Evolutionary conservation across 2,113 vertebrate genomes (phyloP).

Genomic region (Zingel zingel): DNA sequence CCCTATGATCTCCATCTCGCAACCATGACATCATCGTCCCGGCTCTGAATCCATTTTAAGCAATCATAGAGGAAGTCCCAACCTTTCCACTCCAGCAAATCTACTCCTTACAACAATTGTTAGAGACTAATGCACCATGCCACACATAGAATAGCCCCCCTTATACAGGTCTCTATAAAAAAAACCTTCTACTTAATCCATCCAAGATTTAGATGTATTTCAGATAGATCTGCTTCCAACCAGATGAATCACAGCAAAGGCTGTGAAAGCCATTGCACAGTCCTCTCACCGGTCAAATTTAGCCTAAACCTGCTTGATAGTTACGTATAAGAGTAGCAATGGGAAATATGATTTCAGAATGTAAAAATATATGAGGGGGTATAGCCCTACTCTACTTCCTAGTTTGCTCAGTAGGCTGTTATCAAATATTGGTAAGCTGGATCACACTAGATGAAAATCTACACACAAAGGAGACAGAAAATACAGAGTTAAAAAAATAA

Average conservation of each 20-base stretch:
- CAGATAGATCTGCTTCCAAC: constrained; percentile 34
- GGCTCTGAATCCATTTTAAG: constrained; percentile 37
- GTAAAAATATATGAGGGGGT: background rate
- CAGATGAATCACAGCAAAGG: constrained; percentile 27
- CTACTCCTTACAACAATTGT: constrained; percentile 61
- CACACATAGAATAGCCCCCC: constrained; percentile 43
- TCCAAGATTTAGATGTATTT: constrained; percentile 55
- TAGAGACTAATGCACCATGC: constrained; percentile 56
- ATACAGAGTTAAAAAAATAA: constrained; percentile 3
- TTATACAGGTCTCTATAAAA: constrained; percentile 55
- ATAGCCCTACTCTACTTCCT: too few species aligned
- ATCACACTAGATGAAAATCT: background rate
- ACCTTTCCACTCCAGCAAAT: constrained; percentile 57
- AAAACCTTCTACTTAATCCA: constrained; percentile 57
- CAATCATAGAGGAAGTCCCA: constrained; percentile 39
- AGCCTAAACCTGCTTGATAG: background rate
- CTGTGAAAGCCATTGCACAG: constrained; percentile 5
- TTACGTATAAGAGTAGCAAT: background rate
- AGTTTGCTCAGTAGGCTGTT: too few species aligned
- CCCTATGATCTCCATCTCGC: constrained; percentile 42
- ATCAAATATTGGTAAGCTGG: too few species aligned
- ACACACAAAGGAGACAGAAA: background rate
- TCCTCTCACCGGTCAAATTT: background rate
- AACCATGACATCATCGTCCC: constrained; percentile 29
- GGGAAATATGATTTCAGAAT: background rate